A percentile compares a stretch with the other conserved stretches of the same genome.
phyloP scores from a whole-genome alignment of 2,888 invertebrate genomes.

The Geophilus truncorum region DNA sequence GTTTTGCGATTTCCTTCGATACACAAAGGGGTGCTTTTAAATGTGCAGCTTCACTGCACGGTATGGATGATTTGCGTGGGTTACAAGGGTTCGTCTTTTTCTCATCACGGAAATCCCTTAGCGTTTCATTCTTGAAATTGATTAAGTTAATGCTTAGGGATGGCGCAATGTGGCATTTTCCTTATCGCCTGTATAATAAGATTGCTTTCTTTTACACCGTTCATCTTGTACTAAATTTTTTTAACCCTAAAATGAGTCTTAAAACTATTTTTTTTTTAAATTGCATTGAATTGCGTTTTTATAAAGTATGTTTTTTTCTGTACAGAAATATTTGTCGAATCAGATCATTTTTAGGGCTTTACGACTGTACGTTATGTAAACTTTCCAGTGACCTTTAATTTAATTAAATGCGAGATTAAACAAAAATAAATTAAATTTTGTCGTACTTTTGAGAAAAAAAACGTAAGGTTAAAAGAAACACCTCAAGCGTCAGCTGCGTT shows the following conservation, averaged over 20 bases:
- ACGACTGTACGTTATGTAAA: no score
- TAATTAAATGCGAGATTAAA: not conserved
- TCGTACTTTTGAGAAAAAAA: not conserved
- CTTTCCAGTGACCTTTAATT: not conserved
- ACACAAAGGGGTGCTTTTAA: constrained; percentile 12
- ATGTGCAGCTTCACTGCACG: not conserved
- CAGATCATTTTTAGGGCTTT: no score
- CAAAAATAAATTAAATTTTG: not conserved
- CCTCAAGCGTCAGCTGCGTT: not conserved
- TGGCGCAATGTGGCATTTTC: not conserved
- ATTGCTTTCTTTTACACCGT: not conserved
- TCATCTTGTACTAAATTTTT: not conserved
- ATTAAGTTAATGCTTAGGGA: constrained; percentile 23
- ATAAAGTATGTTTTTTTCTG: no score
- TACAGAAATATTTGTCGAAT: no score
- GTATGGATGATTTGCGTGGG: not conserved
- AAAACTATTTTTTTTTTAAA: not conserved
- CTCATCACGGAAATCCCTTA: constrained; percentile 4
- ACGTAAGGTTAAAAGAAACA: not conserved
- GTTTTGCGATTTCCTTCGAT: not conserved
- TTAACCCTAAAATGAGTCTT: not conserved
- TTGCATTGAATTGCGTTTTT: not conserved
- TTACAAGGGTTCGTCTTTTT: not conserved
- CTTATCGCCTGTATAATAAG: not conserved
- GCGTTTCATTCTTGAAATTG: constrained; percentile 13